phyloP scores from a whole-genome alignment of 2,113 vertebrate genomes.

The Thomomys bottae region DNA sequence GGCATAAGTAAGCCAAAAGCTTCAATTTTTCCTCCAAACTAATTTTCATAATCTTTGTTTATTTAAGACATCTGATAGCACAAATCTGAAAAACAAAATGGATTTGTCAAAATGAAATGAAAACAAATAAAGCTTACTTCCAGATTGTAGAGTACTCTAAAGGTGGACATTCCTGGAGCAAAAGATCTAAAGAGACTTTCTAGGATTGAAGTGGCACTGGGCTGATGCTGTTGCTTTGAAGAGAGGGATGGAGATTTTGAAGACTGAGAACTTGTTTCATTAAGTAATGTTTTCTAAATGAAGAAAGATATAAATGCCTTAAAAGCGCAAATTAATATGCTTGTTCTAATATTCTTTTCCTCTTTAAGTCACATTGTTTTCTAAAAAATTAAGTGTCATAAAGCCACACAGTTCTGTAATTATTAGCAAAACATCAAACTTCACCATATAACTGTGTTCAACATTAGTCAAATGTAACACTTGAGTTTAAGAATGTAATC shows the following conservation, averaged over 20 bases:
- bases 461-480: neutral
- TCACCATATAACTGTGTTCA: neutral
- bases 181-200: constrained; percentile 98
- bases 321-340: neutral
- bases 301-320: constrained; percentile 18
- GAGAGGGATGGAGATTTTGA: constrained; percentile 97
- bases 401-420: neutral
- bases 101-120: neutral
- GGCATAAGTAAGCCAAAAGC: neutral
- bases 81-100: neutral
- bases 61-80: neutral
- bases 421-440: neutral
- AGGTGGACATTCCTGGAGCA: constrained; percentile 98
- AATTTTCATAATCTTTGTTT: neutral
- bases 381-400: constrained; percentile 4
- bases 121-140: constrained; percentile 87
- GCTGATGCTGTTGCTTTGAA: constrained; percentile 97
- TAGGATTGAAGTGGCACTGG: constrained; percentile 95
- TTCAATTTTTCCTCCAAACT: neutral
- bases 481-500: neutral
- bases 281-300: constrained; percentile 94
- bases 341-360: neutral
- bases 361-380: neutral
- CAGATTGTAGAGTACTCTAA: constrained; percentile 98
- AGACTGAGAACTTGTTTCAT: constrained; percentile 92